Evolutionary conservation across 1,140 invertebrate species (phyloP), one percentile per base, ranked within the genome.

Genomic region (Pseudomyrmex concolor): DNA sequence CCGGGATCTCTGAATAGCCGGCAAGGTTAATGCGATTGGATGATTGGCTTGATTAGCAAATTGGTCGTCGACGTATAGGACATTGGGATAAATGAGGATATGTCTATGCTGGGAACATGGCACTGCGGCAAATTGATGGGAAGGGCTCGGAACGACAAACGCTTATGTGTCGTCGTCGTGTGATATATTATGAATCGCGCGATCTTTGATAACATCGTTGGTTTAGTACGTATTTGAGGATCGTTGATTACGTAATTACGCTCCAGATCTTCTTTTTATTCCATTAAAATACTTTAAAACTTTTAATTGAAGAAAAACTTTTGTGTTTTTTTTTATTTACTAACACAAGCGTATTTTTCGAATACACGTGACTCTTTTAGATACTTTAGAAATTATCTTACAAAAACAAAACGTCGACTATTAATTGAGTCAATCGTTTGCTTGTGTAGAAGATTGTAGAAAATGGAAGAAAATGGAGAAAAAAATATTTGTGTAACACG

Each of bases 51-150:
- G 89, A 94, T 94, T 93, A 91, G 91, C 89, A 93, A 93, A 94
- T 94, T 94, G 92, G 84, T 68, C 86, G 88, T 89, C 81, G 71
- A 89, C 84, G 86, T 91, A 83, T 86, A 90, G 91, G 89, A 90
- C 93, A 93, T 92, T 90, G 92, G 87, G 86, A 93, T 92, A 94
- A 94, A 94, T 94, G 93, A 94, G 93, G 93, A 94, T 94, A 94
- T 92, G 92, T 86, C 90, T 90, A 90, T 83, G 90, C 89, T 93
- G 93, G 89, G 92, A 91, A 92, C 91, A 90, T 72, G 88, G 84
- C 72, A 86, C 87, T 57, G 83, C 86, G 86, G 88, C 88, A 91
- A 92, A 93, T 92, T 93, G 89, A 92, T 92, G 91, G 89, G 82
- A 89, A 89, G 84, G 87, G 87, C 88, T 89, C 87, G 82, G 34